phyloP scores from a whole-genome alignment of 2,888 invertebrate genomes.

The Conomelus anceps region DNA sequence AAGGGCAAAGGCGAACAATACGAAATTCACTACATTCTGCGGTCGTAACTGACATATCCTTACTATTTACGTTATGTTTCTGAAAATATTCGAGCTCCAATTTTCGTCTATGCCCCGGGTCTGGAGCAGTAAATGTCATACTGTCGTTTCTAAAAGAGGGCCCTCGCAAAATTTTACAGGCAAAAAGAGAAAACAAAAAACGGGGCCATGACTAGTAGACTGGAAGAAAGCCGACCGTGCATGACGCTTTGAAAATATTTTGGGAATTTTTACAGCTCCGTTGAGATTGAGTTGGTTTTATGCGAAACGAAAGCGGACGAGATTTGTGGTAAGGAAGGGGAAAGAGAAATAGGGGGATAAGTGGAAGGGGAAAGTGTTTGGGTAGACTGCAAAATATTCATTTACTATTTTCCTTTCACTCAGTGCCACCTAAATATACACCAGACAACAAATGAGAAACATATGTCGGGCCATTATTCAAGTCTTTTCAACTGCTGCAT shows the following conservation, averaged over 20 bases:
- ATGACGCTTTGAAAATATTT: background rate
- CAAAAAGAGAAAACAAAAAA: background rate
- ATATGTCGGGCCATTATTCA: background rate
- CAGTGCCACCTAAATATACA: background rate
- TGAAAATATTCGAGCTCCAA: background rate
- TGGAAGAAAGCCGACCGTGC: background rate
- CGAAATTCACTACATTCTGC: background rate
- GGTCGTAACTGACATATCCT: background rate
- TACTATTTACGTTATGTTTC: background rate
- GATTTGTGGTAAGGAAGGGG: background rate
- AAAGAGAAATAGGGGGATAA: too few relatives aligned
- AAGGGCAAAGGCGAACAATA: background rate
- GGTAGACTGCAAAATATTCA: background rate
- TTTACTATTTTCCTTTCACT: background rate
- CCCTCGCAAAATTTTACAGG: background rate
- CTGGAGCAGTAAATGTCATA: background rate
- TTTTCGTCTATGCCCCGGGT: background rate
- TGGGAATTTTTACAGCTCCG: background rate
- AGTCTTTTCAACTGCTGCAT: background rate
- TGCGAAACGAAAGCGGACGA: background rate
- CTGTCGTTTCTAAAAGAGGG: background rate
- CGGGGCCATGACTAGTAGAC: background rate
- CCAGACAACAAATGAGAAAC: background rate
- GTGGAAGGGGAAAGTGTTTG: too few relatives aligned
- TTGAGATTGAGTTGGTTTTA: background rate